These are phyloP conservation scores for Siphlonurus alternatus DNA, from an alignment of 2,888 invertebrate species.

Conservation along the genomic window DNA sequence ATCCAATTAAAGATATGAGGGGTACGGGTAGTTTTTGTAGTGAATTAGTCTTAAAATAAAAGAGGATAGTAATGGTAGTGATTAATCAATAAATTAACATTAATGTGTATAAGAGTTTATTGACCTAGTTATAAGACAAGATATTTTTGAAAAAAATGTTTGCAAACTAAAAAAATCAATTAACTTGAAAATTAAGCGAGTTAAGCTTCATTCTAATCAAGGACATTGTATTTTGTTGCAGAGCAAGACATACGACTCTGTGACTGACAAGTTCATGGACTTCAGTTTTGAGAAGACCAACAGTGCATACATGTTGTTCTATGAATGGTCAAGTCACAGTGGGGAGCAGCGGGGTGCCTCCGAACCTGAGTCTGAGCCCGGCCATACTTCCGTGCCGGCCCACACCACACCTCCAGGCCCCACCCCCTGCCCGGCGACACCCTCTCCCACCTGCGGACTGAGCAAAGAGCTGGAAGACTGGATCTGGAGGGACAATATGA, in stretches of 20 bases:
- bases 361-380: constrained; percentile 20
- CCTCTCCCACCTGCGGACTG: constrained; percentile 34
- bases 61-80: no score
- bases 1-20: neutral
- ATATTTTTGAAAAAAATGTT: no score
- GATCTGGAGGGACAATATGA: constrained; percentile 96
- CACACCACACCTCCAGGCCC: neutral
- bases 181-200: no score
- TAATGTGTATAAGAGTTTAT: no score
- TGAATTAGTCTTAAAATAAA: no score
- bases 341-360: constrained; percentile 15
- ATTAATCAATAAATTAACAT: no score
- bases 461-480: constrained; percentile 75
- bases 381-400: constrained; percentile 19
- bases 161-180: no score
- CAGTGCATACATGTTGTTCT: constrained; percentile 94
- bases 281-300: constrained; percentile 96
- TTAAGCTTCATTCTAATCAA: no score
- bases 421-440: neutral
- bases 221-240: no score
- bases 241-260: constrained; percentile 93
- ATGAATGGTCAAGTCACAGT: constrained; percentile 52
- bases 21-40: neutral
- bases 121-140: no score
- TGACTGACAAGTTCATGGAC: constrained; percentile 93